phyloP scores from a whole-genome alignment of 2,113 vertebrate species.

The Nothocercus nigrocapillus region DNA sequence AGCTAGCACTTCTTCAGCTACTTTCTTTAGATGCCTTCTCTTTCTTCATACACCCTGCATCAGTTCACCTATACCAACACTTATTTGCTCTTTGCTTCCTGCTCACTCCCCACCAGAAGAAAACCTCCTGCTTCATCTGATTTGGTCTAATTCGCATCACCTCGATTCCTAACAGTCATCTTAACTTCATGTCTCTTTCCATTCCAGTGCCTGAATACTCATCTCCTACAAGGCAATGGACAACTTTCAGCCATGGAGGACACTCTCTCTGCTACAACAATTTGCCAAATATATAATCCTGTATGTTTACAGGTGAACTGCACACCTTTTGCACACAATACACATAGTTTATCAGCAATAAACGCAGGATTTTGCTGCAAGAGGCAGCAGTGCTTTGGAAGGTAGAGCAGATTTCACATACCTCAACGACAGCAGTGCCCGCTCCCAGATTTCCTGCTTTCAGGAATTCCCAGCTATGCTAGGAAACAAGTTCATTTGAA shows the following conservation, averaged over 20 bases:
- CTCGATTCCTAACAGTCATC: background rate
- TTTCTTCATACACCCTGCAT: background rate
- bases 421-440: no score
- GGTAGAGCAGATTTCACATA: background rate
- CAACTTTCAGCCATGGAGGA: background rate
- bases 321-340: background rate
- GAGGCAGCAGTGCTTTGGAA: background rate
- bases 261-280: background rate
- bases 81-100: background rate
- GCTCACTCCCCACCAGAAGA: background rate
- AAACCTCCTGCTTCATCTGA: background rate
- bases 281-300: background rate
- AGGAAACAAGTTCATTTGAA: background rate
- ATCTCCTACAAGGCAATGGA: background rate
- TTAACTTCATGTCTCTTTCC: background rate
- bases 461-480: background rate
- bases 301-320: background rate
- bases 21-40: background rate
- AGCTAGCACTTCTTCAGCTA: no score
- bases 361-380: background rate
- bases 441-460: background rate
- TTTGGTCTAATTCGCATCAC: background rate
- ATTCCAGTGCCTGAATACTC: background rate
- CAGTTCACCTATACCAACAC: background rate
- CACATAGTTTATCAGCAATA: background rate